Evolutionary conservation across 2,113 vertebrate genomes (phyloP).

Genomic region (Pelobates fuscus): DNA sequence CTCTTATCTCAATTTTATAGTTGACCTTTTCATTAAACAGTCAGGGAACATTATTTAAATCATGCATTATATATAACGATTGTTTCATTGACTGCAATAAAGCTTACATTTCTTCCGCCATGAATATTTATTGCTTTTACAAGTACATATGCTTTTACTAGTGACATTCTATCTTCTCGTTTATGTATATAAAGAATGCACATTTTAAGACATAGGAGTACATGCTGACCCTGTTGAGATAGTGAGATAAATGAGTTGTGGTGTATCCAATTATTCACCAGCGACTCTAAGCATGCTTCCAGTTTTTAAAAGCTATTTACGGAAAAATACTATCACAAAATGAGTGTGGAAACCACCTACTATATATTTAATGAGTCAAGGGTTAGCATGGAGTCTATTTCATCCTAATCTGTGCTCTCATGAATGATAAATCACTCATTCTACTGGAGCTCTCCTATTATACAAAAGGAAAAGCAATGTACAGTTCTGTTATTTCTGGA

Average conservation of each 20-base stretch:
- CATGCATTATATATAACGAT: constrained; percentile 25
- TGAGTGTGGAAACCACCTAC: constrained; percentile 24
- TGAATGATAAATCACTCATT: constrained; percentile 10
- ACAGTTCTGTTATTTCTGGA: background rate
- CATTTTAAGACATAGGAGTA: constrained; percentile 19
- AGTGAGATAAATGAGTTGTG: constrained; percentile 35
- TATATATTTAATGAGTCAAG: constrained; percentile 34
- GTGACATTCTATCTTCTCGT: constrained; percentile 5
- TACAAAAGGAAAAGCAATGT: background rate
- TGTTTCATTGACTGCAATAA: constrained; percentile 19
- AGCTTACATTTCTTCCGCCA: constrained; percentile 3
- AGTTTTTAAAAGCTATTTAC: constrained; percentile 32
- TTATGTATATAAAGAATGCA: constrained; percentile 15
- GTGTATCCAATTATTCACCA: constrained; percentile 31
- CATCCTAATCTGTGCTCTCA: constrained; percentile 16
- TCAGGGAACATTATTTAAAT: constrained; percentile 22
- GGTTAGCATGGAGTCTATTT: constrained; percentile 30
- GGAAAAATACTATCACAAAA: constrained; percentile 35
- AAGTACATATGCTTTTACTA: constrained; percentile 24
- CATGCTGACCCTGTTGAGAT: constrained; percentile 22
- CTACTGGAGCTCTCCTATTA: constrained; percentile 8
- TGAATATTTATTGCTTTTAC: constrained; percentile 32
- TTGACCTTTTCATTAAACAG: constrained; percentile 4
- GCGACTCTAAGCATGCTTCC: constrained; percentile 31
- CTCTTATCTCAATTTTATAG: constrained; percentile 15